phyloP scores from a whole-genome alignment of 1,140 invertebrate species.

The Bombus superbus region DNA sequence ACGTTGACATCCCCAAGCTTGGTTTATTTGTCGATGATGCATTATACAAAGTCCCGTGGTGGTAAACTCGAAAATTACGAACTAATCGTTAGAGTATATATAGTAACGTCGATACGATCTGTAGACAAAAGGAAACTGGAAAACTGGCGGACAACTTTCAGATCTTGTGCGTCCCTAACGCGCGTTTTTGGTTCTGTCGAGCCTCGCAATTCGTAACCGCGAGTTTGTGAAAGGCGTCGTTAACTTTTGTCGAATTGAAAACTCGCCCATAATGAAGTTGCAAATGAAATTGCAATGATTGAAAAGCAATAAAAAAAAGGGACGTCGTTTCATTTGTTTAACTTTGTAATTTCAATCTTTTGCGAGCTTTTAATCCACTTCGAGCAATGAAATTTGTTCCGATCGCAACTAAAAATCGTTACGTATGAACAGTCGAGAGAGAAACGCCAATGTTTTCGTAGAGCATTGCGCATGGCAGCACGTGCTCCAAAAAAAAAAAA shows the following conservation, averaged over 20 bases:
- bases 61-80: background rate
- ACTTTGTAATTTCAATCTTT: too few relatives aligned
- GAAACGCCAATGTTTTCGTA: background rate
- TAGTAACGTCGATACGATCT: too few relatives aligned
- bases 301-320: too few relatives aligned
- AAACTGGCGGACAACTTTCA: too few relatives aligned
- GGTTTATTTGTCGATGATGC: background rate
- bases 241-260: too few relatives aligned
- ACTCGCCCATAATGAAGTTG: too few relatives aligned
- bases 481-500: background rate
- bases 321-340: background rate
- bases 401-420: background rate
- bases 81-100: background rate
- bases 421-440: background rate
- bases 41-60: background rate
- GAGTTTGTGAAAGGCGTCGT: too few relatives aligned
- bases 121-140: too few relatives aligned
- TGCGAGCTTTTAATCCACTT: background rate
- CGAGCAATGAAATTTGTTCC: background rate
- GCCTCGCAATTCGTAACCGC: too few relatives aligned
- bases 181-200: too few relatives aligned
- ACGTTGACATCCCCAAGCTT: background rate
- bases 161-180: too few relatives aligned
- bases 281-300: too few relatives aligned
- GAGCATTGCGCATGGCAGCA: background rate